These are phyloP conservation scores for Pelochelys cantorii DNA, from an alignment of 2,797 vertebrate species.

Conservation along the genomic window DNA sequence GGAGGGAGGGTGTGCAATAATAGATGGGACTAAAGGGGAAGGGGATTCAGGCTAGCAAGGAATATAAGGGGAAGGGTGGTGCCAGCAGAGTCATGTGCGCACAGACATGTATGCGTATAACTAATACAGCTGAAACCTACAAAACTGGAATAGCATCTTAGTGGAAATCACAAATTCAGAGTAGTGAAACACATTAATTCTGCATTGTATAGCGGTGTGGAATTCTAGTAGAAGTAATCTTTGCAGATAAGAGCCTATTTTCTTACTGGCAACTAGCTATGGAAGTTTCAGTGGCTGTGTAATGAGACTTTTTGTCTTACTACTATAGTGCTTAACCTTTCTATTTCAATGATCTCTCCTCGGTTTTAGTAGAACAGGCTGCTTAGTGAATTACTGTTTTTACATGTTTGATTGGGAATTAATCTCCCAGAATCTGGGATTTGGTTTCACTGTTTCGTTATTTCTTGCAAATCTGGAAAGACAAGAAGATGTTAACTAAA, in stretches of 20 bases:
- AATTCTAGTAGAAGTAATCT: not conserved
- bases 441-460: not conserved
- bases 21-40: not conserved
- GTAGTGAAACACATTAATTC: too few species aligned
- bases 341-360: not conserved
- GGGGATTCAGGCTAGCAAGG: not conserved
- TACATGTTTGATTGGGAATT: not conserved
- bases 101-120: not conserved
- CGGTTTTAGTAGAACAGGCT: not conserved
- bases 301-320: not conserved
- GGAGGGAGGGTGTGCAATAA: not conserved
- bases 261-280: not conserved
- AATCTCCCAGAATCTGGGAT: not conserved
- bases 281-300: not conserved
- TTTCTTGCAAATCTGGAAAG: not conserved
- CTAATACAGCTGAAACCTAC: not conserved
- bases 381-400: not conserved
- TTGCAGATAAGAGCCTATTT: not conserved
- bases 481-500: not conserved
- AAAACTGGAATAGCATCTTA: not conserved
- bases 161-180: not conserved
- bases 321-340: not conserved
- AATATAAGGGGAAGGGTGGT: not conserved
- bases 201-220: too few species aligned
- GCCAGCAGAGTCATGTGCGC: not conserved